A percentile compares a stretch with the other conserved stretches of the same genome.
Evolutionary conservation across 2,888 invertebrate genomes (phyloP).

Genomic region (Encarsia formosa): DNA sequence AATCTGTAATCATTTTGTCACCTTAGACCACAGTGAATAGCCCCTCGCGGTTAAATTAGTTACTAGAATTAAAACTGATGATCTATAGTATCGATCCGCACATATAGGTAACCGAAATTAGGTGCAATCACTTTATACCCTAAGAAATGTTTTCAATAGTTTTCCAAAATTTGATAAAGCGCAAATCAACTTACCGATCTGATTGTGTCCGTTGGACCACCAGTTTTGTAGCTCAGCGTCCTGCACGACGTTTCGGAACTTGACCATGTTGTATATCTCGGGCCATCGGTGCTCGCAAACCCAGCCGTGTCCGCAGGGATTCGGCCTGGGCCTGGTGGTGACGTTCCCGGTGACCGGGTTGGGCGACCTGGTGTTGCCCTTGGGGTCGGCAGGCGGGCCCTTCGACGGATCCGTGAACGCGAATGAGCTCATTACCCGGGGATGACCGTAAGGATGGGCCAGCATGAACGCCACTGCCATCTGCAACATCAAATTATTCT

Average conservation of each 20-base stretch:
- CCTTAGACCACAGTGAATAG: too few species aligned
- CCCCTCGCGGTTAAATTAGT: too few species aligned
- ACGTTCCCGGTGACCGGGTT: conserved; percentile 41
- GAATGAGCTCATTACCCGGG: conserved; percentile 58
- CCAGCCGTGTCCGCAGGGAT: conserved; percentile 47
- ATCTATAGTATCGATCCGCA: too few species aligned
- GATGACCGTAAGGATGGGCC: conserved; percentile 55
- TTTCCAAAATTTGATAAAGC: too few species aligned
- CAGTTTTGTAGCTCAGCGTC: conserved; percentile 45
- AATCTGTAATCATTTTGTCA: too few species aligned
- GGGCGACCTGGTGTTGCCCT: conserved; percentile 46
- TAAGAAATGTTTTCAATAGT: too few species aligned
- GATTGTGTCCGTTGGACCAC: conserved; percentile 54
- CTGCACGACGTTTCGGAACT: conserved; percentile 46
- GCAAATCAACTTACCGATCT: conserved; percentile 50
- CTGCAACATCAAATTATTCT: too few species aligned
- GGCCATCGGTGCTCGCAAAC: conserved; percentile 50
- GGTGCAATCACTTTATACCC: too few species aligned
- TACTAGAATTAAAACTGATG: too few species aligned
- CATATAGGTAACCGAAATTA: too few species aligned
- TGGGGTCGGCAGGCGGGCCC: conserved; percentile 48
- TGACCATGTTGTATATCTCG: conserved; percentile 48
- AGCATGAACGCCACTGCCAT: conserved; percentile 59
- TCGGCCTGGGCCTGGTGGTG: background rate
- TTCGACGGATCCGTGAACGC: conserved; percentile 46